Conservation (phyloP, 2,113 vertebrate genomes). For the Pithys albifrons region DNA sequence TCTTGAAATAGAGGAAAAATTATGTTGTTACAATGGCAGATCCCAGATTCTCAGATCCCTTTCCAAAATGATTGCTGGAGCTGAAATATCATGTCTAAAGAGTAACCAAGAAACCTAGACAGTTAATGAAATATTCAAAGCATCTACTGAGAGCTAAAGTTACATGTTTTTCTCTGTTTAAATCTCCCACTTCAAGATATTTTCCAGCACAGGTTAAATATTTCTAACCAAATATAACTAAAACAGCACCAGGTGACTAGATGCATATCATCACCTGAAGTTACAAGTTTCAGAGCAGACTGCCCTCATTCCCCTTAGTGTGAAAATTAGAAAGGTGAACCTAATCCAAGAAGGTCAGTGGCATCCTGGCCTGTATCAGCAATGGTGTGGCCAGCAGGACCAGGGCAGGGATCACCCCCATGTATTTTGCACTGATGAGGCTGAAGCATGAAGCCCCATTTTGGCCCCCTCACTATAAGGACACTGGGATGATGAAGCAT, state of each 20-base stretch:
- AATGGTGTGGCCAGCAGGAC: not conserved
- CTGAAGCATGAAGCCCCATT: not conserved
- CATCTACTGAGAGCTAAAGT: not conserved
- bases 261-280: not conserved
- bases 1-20: not conserved
- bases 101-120: not conserved
- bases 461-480: not conserved
- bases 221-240: not conserved
- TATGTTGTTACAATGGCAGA: not conserved
- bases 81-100: not conserved
- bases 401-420: not conserved
- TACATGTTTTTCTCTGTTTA: not conserved
- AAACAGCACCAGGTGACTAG: not conserved
- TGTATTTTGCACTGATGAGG: too few relatives aligned
- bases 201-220: not conserved
- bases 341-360: not conserved
- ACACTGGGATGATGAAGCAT: fast-evolving
- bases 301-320: not conserved
- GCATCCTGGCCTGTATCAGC: not conserved
- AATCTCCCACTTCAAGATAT: not conserved
- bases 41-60: not conserved
- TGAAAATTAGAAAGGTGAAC: not conserved
- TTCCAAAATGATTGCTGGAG: not conserved
- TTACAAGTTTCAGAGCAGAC: not conserved
- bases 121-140: not conserved